Evolutionary conservation across 2,888 invertebrate species (phyloP), one percentile per base, ranked within the genome.

Genomic region (Saturnia pavonia): DNA sequence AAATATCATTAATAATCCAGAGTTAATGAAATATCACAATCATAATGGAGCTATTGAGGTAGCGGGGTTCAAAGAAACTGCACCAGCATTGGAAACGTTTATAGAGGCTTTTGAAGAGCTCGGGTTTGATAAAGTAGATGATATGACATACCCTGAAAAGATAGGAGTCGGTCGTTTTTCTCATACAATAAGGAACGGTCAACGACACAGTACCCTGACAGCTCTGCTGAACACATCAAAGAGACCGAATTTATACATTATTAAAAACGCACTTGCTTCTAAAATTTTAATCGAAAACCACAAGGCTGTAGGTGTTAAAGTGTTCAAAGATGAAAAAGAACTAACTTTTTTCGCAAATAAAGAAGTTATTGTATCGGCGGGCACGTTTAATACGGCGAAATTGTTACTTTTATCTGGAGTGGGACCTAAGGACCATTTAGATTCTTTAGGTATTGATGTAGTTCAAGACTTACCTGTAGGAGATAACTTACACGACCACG

Each of bases 111-210:
- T 92, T 63, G 70, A 80, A 70, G 89, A 91, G 71, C 67, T 91
- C 3, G 89, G 90, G 0, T 88, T 88, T 27, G 63, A 85, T 8
- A 78, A 86, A 7, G 89, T 91, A 1, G 76, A 84, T 25, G 92
- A 93, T 71, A 92, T 92, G 91, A 91, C 91, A 0, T 82, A 88
- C 70, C 89, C 91, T 0, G 27, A 83, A 12, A 76, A 71, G 63
- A 83, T 90, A 40, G 92, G 92, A 22, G 91, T 83, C 0, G 92
- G 92, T 1, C 78, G 86, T 70, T 91, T 91, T 72, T 91, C 90
- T 1, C 91, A 91, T 72, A 92, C 91, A 0, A 83, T 92, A 6
- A 80, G 76, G 67, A 74, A 84, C 7, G 90, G 92, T 0, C 84
- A 78, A 34, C 80, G 92, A 54, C 84, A 87, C 54, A 91, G 89